These are phyloP conservation scores for Stercorarius parasiticus DNA, from an alignment of 2,113 vertebrate species.

Conservation along the genomic window DNA sequence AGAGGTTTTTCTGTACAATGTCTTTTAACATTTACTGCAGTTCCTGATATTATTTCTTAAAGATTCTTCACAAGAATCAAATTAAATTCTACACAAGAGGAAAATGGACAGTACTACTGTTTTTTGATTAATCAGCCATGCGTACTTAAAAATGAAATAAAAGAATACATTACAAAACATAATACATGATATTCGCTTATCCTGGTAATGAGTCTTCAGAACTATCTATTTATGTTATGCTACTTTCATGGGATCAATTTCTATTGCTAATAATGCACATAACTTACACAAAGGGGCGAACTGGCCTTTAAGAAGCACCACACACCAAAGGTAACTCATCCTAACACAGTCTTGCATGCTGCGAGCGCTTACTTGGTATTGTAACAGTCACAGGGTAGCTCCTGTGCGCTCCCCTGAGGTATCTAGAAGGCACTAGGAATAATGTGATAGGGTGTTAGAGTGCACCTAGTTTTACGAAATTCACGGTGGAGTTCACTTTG, in stretches of 20 bases:
- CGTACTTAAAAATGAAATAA: constrained; percentile 8
- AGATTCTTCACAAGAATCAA: constrained; percentile 32
- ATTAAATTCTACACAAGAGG: constrained; percentile 40
- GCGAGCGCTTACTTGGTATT: not conserved
- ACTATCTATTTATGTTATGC: not conserved
- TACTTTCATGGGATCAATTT: constrained; percentile 9
- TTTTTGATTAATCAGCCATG: constrained; percentile 14
- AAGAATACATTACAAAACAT: constrained; percentile 2
- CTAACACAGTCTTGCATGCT: not conserved
- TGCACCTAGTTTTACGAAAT: not conserved
- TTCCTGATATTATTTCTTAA: constrained; percentile 26
- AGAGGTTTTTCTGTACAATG: not conserved
- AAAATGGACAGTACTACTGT: not conserved
- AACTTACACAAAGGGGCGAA: not conserved
- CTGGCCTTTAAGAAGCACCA: not conserved
- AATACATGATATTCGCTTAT: not conserved
- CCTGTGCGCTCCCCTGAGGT: not conserved
- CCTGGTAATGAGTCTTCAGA: constrained; percentile 11
- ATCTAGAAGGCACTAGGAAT: not conserved
- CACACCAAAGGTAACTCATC: not conserved
- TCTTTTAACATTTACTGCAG: constrained; percentile 24
- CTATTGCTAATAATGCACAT: not conserved
- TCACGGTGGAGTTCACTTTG: not conserved
- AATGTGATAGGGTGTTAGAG: not conserved
- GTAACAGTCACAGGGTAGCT: not conserved